phyloP scores from a whole-genome alignment of 2,888 invertebrate species.

The Limenitis camilla region DNA sequence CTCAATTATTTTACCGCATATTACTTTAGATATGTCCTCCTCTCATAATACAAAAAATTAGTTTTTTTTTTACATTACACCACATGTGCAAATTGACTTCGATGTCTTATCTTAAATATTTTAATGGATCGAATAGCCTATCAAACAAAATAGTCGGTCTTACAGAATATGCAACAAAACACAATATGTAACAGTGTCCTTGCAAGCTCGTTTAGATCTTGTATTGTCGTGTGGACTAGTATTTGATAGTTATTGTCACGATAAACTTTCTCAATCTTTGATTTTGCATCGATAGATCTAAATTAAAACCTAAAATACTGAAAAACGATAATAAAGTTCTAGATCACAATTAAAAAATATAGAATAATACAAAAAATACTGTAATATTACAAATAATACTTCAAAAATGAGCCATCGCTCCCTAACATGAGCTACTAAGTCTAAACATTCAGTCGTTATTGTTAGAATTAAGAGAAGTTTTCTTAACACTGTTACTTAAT shows the following conservation, averaged over 20 bases:
- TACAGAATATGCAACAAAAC: constrained; percentile 22
- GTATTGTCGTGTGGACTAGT: constrained; percentile 60
- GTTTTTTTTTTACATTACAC: background rate
- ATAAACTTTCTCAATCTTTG: constrained; percentile 42
- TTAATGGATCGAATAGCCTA: background rate
- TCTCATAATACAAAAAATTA: background rate
- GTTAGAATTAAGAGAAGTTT: constrained; percentile 50
- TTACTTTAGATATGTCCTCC: background rate
- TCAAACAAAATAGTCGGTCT: background rate
- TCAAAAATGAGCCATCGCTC: constrained; percentile 35
- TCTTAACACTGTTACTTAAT: constrained; percentile 46
- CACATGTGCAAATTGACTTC: constrained; percentile 12
- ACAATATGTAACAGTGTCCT: constrained; percentile 26
- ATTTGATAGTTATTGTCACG: constrained; percentile 70
- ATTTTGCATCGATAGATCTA: constrained; percentile 23
- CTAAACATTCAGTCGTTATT: constrained; percentile 65
- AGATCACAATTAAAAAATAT: constrained; percentile 28
- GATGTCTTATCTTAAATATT: constrained; percentile 1
- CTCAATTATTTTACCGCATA: too few species aligned
- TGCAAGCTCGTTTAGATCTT: constrained; percentile 60
- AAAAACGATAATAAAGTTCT: constrained; percentile 25
- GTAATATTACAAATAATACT: constrained; percentile 40
- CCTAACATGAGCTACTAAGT: constrained; percentile 40
- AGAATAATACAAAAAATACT: constrained; percentile 38
- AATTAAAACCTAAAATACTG: constrained; percentile 29